phyloP scores from a whole-genome alignment of 2,888 invertebrate species.

The Drosophila niveifrons region DNA sequence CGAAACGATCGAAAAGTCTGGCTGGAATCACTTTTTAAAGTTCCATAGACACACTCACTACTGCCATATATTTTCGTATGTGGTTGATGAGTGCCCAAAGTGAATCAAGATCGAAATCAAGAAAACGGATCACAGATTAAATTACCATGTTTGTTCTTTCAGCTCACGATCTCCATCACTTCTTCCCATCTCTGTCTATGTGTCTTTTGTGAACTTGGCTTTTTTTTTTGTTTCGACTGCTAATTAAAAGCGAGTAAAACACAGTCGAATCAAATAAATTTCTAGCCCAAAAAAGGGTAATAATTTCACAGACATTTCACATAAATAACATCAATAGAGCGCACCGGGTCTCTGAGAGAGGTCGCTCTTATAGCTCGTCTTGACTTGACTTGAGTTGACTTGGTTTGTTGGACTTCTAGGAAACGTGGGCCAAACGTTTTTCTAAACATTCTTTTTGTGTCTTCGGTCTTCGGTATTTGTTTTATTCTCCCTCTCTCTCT shows the following conservation, averaged over 20 bases:
- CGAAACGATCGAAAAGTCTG: constrained; percentile 58
- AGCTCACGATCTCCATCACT: constrained; percentile 24
- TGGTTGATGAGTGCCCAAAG: constrained; percentile 78
- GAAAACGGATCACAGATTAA: constrained; percentile 69
- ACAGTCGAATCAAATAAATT: constrained; percentile 78
- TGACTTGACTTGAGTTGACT: not conserved
- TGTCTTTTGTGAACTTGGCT: constrained; percentile 26
- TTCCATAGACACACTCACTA: constrained; percentile 57
- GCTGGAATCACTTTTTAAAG: constrained; percentile 70
- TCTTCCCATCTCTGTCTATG: not conserved
- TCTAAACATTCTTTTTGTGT: constrained; percentile 56
- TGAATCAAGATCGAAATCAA: constrained; percentile 74
- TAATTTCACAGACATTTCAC: constrained; percentile 79
- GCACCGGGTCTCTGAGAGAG: constrained; percentile 36
- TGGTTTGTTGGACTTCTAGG: constrained; percentile 55
- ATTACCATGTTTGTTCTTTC: constrained; percentile 70
- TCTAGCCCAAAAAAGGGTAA: constrained; percentile 70
- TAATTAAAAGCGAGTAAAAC: constrained; percentile 81
- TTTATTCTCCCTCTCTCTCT: constrained; percentile 6
- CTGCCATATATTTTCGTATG: not conserved
- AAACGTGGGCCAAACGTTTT: constrained; percentile 72
- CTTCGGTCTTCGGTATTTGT: constrained; percentile 25
- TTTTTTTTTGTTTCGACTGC: constrained; percentile 59
- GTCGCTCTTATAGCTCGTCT: constrained; percentile 8
- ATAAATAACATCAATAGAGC: constrained; percentile 80